Evolutionary conservation across 2,113 vertebrate genomes (phyloP), one percentile per base, ranked within the genome.

Genomic region (Pontoporia blainvillei): DNA sequence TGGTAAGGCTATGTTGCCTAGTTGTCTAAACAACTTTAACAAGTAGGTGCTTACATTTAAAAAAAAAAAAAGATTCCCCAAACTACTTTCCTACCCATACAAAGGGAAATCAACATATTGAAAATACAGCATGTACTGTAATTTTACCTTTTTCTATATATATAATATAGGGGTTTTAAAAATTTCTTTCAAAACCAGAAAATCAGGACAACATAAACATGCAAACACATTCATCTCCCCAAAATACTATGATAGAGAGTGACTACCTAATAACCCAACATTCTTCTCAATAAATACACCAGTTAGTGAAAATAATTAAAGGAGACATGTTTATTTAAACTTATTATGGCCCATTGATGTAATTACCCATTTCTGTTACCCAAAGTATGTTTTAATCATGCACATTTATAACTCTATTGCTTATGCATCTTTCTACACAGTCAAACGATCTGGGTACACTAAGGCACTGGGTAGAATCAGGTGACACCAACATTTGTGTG

Each of bases 161-260:
- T 89, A 12, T 71, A 82, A 52, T 29, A 44, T 3, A 46, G 49
- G 4, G 14, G 21, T 90, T 71, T 62, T 14, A 67, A 75, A 73
- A 21, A 21, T n/a, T 86, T 86, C 27, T 83, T 91, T 92, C 27
- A 84, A 86, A 94, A 36, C 9, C 62, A 85, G 39, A 87, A 97
- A 81, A 91, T 46, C 25, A 46, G 20, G 5, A 44, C 9, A 64
- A 86, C 2, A 85, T 25, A 91, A 49, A 81, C 44, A 73, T 69
- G 49, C 12, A 86, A 83, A 89, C 12, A 83, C 7, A 79, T 79
- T 79, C 10, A 91, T 82, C 46, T 92, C 59, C 64, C 36, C 84
- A 87, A 72, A 72, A 85, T 41, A 72, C 49, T 72, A 41, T 31
- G 12, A 81, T 46, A 92, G 71, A 29, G 57, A 91, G 11, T 39